Percentiles rank a stretch among this genome's conserved stretches.
Evolutionary conservation across 2,888 invertebrate genomes (phyloP).

Genomic region (Cryptops parisi): DNA sequence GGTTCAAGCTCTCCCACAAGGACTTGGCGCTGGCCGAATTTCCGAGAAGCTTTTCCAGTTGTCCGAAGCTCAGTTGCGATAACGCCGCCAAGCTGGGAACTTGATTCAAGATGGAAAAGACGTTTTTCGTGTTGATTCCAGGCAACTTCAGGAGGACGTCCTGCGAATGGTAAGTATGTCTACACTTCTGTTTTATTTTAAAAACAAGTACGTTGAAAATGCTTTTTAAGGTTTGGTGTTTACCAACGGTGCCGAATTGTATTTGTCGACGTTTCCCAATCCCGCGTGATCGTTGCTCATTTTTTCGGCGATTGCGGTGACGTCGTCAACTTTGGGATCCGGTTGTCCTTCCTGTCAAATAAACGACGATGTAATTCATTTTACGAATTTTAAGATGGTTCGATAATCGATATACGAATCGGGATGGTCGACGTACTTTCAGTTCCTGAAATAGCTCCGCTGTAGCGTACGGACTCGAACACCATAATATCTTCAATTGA

Average conservation of each 20-base stretch:
- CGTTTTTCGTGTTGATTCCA: constrained; percentile 75
- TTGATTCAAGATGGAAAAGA: constrained; percentile 56
- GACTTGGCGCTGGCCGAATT: constrained; percentile 34
- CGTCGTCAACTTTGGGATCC: constrained; percentile 48
- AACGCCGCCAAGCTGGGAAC: constrained; percentile 48
- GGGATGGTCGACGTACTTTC: constrained; percentile 44
- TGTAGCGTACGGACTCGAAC: constrained; percentile 87
- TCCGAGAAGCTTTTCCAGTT: constrained; percentile 53
- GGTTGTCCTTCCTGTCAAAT: constrained; percentile 51
- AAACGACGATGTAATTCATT: constrained; percentile 20
- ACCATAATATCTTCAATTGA: constrained; percentile 83
- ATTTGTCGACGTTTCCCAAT: constrained; percentile 40
- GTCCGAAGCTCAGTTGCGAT: constrained; percentile 40
- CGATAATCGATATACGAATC: too few species aligned
- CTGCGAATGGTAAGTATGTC: constrained; percentile 20
- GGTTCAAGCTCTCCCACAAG: constrained; percentile 31
- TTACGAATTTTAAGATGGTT: neutral
- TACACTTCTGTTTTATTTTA: neutral
- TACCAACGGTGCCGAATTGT: constrained; percentile 51
- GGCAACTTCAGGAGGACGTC: constrained; percentile 76
- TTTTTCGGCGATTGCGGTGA: neutral
- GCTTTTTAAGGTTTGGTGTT: neutral
- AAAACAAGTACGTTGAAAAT: neutral
- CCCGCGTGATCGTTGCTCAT: constrained; percentile 30
- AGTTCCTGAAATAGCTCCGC: constrained; percentile 91